Evolutionary conservation across 2,888 invertebrate species (phyloP).

Genomic region (Aphodius granarius): DNA sequence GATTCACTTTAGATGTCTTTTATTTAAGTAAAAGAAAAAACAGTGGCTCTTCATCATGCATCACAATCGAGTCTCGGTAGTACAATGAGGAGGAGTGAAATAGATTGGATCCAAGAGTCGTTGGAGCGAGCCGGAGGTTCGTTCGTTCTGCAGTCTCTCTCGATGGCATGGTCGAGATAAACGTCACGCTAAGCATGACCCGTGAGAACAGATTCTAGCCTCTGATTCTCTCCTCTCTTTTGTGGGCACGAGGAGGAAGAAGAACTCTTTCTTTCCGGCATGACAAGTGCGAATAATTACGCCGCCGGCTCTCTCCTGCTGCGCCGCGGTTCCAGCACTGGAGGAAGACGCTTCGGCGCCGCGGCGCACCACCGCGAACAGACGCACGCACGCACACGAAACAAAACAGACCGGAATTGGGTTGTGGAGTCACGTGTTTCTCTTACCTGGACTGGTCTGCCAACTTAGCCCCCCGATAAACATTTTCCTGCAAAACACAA

Average conservation of each 20-base stretch:
- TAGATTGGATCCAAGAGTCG: background rate
- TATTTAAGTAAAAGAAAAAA: constrained; percentile 18
- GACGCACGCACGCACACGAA: background rate
- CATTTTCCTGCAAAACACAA: constrained; percentile 93
- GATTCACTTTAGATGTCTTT: constrained; percentile 22
- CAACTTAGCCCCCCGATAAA: constrained; percentile 99
- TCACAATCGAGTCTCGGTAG: constrained; percentile 31
- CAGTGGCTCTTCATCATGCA: constrained; percentile 30
- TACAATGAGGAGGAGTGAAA: constrained; percentile 25
- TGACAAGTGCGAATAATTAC: background rate
- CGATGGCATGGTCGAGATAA: constrained; percentile 18
- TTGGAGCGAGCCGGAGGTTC: background rate
- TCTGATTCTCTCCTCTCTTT: background rate
- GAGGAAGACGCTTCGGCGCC: constrained; percentile 6
- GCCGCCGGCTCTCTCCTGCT: constrained; percentile 1
- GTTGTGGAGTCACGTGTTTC: constrained; percentile 8
- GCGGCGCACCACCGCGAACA: background rate
- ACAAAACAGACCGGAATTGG: background rate
- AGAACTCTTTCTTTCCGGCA: constrained; percentile 6
- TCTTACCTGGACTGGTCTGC: constrained; percentile 99
- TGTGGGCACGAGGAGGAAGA: background rate
- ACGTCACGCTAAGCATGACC: constrained; percentile 20
- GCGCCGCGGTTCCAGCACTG: background rate
- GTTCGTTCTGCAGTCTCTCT: constrained; percentile 3
- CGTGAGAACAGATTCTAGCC: constrained; percentile 23